These are phyloP conservation scores for Alectura lathami DNA, from an alignment of 2,113 vertebrate species.

Conservation along the genomic window DNA sequence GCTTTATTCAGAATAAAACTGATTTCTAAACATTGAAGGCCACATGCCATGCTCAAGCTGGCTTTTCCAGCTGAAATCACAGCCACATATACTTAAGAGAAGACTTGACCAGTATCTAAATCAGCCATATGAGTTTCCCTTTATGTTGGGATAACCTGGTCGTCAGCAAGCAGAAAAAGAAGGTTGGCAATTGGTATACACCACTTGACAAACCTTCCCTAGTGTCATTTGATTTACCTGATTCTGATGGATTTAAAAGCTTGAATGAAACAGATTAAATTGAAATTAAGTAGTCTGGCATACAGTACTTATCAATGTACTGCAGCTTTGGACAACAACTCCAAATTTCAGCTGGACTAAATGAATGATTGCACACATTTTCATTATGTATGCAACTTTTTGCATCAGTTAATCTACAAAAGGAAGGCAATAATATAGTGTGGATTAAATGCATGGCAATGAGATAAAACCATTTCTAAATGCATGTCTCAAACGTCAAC, in stretches of 20 bases:
- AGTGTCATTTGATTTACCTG: neutral
- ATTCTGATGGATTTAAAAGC: neutral
- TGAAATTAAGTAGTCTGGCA: neutral
- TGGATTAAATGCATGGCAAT: neutral
- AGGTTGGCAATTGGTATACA: neutral
- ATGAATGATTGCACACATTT: neutral
- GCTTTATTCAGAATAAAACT: neutral
- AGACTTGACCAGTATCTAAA: neutral
- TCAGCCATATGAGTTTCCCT: neutral
- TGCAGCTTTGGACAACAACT: neutral
- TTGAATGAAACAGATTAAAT: neutral
- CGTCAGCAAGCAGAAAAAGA: neutral
- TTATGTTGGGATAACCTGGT: neutral
- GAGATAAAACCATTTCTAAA: constrained; percentile 14
- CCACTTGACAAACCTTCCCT: neutral
- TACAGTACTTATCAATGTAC: neutral
- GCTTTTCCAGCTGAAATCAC: neutral
- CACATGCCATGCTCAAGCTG: neutral
- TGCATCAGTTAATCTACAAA: neutral
- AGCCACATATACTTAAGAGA: neutral
- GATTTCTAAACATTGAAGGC: neutral
- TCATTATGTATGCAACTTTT: neutral
- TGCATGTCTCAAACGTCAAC: neutral
- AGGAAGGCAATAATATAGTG: neutral
- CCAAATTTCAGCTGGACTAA: neutral